Conservation (phyloP, 2,797 vertebrate genomes). For the Pristis pectinata region DNA sequence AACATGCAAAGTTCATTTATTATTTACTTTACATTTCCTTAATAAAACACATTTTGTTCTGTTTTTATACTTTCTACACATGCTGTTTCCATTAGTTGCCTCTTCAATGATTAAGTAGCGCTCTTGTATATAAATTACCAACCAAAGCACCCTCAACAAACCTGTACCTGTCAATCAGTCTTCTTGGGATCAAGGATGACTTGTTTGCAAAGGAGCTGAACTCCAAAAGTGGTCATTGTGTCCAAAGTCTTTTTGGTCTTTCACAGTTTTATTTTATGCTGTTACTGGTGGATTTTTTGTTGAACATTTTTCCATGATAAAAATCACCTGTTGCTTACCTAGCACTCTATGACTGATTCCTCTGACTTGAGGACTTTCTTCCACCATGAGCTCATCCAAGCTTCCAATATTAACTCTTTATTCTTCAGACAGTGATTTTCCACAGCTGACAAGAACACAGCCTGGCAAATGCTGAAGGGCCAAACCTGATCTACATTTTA, state of each 20-base stretch:
- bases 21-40: constrained; percentile 73
- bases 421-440: not conserved
- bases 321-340: not conserved
- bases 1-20: constrained; percentile 71
- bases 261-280: not conserved
- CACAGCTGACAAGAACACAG: not conserved
- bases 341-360: not conserved
- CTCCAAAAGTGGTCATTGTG: not conserved
- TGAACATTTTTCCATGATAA: not conserved
- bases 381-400: not conserved
- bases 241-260: not conserved
- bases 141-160: constrained; percentile 24
- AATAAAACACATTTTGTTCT: constrained; percentile 67
- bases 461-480: not conserved
- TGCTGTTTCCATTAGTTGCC: constrained; percentile 85
- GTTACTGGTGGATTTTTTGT: not conserved
- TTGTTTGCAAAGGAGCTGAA: constrained; percentile 5
- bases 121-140: constrained; percentile 64
- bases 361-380: not conserved
- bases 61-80: constrained; percentile 63
- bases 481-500: not conserved
- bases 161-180: not conserved
- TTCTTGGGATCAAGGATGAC: no score
- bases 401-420: not conserved
- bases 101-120: constrained; percentile 93